Base-by-base conservation (phyloP, 2,888 invertebrate species). In the Rhingia rostrata region DNA sequence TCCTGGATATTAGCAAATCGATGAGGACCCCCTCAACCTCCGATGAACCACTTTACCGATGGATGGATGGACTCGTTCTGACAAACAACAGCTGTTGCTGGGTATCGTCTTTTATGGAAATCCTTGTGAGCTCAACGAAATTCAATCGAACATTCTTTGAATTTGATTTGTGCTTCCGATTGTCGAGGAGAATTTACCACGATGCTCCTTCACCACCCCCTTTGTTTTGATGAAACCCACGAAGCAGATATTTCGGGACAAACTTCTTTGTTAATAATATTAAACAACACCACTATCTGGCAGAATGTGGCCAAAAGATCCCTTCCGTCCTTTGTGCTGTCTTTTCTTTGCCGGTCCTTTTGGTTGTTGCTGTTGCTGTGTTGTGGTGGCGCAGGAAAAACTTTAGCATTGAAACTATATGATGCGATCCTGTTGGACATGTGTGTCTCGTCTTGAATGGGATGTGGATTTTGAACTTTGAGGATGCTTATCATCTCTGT, bases 201-300 rank as follows among this genome's bases (percentile, higher is more conserved):
- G 12, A 33, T 30, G 12, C 64, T 33, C 4, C 30, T 39, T 14
- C 45, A 32, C n/a, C 9, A 33, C 53, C n/a, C 2, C 53, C 49
- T 39, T 22, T n/a, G 5, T 56, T 22, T 7, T 22, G 14, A 51
- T 47, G 58, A 60, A 60, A 39, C 53, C 53, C 45, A 43, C 60
- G 53, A 47, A 60, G 67, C 45, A 63, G 60, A 56, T 72, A 56
- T 64, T 66, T 79, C n/a, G 51, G 43, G 35, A 63, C 35, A 69
- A 78, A 61, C 66, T 64, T 45, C 51, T 64, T n/a, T 70, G 78
- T 63, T 78, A 78, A 77, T 79, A 58, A 72, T 45, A 72, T 79
- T 66, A 72, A 60, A 66, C 69, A 78, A 63, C 69, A 70, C 49
- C 63, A 78, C 63, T 63, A 1, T 22, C 63, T 49, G 49, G 35